Evolutionary conservation across 1,140 invertebrate species (phyloP).

Genomic region (Drosophila nebulosa): DNA sequence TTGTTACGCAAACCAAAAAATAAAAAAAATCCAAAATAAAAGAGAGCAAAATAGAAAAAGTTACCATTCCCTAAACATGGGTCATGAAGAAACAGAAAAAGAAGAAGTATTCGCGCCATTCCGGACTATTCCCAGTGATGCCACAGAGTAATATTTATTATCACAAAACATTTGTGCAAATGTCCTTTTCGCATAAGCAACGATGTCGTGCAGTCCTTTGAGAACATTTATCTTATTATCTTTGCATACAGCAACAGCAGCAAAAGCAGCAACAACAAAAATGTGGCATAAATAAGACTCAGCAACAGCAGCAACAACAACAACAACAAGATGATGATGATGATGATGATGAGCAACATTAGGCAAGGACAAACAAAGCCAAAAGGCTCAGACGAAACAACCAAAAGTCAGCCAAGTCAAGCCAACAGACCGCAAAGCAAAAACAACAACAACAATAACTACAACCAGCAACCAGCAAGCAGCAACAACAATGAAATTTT

Average conservation of each 20-base stretch:
- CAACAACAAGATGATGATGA: constrained; percentile 54
- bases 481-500: constrained; percentile 53
- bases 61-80: constrained; percentile 41
- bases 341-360: constrained; percentile 72
- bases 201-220: constrained; percentile 75
- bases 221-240: constrained; percentile 79
- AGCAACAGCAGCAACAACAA: constrained; percentile 44
- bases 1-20: neutral
- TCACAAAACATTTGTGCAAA: constrained; percentile 79
- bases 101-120: constrained; percentile 4
- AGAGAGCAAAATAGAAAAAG: neutral
- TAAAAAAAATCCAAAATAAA: neutral
- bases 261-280: constrained; percentile 35
- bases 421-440: constrained; percentile 67
- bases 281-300: constrained; percentile 75
- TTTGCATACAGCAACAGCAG: constrained; percentile 64
- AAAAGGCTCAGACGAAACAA: constrained; percentile 64
- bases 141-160: constrained; percentile 78
- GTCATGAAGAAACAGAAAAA: neutral
- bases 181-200: constrained; percentile 75
- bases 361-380: constrained; percentile 76
- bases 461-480: constrained; percentile 16
- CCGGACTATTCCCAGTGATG: constrained; percentile 47
- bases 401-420: constrained; percentile 70
- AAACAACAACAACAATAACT: constrained; percentile 13